These are phyloP conservation scores for Brachylomia viminalis DNA, from an alignment of 2,888 invertebrate genomes.

Conservation along the genomic window DNA sequence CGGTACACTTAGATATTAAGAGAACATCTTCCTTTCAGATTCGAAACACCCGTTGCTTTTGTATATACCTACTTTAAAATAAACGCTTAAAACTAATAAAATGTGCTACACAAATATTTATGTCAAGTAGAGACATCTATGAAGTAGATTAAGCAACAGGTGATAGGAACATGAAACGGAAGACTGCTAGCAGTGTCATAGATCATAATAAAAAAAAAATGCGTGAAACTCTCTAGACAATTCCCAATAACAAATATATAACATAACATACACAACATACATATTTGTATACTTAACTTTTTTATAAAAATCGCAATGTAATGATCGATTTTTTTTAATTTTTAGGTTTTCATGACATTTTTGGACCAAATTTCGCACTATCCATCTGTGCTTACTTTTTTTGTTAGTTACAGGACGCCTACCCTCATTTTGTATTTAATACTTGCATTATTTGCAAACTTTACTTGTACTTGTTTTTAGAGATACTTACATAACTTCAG, in stretches of 20 bases:
- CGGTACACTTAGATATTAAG: conserved; percentile 44
- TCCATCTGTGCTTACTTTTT: too few relatives aligned
- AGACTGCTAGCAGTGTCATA: conserved; percentile 47
- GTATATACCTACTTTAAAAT: background rate
- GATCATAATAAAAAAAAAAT: background rate
- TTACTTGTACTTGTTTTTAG: too few relatives aligned
- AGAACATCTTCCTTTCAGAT: conserved; percentile 32
- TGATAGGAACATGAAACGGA: conserved; percentile 34
- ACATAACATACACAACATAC: too few relatives aligned
- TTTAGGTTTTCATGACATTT: background rate
- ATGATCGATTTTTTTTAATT: too few relatives aligned
- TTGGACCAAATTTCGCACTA: background rate
- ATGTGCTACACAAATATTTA: too few relatives aligned
- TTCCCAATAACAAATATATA: background rate
- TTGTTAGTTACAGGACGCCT: background rate
- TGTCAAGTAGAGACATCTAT: conserved; percentile 23
- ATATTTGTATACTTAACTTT: too few relatives aligned
- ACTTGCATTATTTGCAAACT: background rate
- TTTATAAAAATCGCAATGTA: background rate
- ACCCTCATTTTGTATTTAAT: background rate
- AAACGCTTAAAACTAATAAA: background rate
- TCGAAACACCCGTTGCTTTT: conserved; percentile 3
- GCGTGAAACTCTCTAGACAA: conserved; percentile 19
- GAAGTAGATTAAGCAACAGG: conserved; percentile 14
- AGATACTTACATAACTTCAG: background rate